These are phyloP conservation scores for Sebastes itinus DNA, from an alignment of 2,797 vertebrate genomes.

Conservation along the genomic window DNA sequence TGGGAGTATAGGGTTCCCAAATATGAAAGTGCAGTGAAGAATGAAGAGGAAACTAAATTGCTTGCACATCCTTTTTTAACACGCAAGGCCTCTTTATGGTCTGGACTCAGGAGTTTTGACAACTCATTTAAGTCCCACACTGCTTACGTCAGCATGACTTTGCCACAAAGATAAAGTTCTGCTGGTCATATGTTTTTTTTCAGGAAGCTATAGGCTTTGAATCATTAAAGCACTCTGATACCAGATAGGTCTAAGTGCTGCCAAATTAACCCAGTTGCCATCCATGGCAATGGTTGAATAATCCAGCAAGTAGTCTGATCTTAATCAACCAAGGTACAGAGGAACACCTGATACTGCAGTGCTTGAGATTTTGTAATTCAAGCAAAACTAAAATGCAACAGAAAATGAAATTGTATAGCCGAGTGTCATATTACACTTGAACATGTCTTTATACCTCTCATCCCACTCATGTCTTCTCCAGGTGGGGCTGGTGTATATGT, in stretches of 20 bases:
- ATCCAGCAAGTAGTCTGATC: background rate
- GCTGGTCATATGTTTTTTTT: constrained; percentile 23
- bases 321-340: background rate
- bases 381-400: background rate
- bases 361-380: background rate
- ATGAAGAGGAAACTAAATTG: constrained; percentile 57
- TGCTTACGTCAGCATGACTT: constrained; percentile 47
- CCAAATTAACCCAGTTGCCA: background rate
- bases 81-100: background rate
- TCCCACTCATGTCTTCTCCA: constrained; percentile 53
- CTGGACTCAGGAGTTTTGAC: background rate
- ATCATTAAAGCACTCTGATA: constrained; percentile 45
- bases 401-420: background rate
- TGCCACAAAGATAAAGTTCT: background rate
- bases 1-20: background rate
- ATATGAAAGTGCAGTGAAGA: background rate
- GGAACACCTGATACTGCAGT: background rate
- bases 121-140: background rate
- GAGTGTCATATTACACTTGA: too few species aligned
- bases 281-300: background rate
- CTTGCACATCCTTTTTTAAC: constrained; percentile 23
- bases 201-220: constrained; percentile 31
- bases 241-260: background rate
- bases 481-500: constrained; percentile 98
- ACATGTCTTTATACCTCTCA: background rate